Percentiles rank a stretch among this genome's conserved stretches.
These are phyloP conservation scores for Timandra comae DNA, from an alignment of 2,888 invertebrate species.

Conservation along the genomic window DNA sequence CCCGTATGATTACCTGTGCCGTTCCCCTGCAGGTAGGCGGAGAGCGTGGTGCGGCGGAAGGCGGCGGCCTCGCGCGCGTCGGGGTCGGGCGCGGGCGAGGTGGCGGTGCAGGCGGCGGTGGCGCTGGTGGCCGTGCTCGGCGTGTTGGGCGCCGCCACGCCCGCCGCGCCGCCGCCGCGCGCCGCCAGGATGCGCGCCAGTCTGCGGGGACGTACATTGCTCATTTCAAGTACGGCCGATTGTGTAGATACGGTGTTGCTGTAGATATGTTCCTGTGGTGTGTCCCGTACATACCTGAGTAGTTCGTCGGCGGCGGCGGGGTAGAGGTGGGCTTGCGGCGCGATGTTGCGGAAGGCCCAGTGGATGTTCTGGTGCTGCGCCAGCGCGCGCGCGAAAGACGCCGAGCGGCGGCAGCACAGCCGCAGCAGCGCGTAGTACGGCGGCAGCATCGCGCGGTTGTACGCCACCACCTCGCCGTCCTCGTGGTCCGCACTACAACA, in stretches of 20 bases:
- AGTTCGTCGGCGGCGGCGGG: conserved; percentile 93
- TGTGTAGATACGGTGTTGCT: no score
- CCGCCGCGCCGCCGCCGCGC: conserved; percentile 75
- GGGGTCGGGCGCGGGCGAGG: conserved; percentile 43
- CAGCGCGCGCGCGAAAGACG: conserved; percentile 88
- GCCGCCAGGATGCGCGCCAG: conserved; percentile 92
- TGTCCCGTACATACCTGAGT: conserved; percentile 79
- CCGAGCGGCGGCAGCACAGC: conserved; percentile 93
- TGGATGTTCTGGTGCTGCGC: conserved; percentile 96
- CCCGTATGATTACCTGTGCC: not conserved
- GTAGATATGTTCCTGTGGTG: no score
- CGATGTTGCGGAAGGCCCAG: conserved; percentile 98
- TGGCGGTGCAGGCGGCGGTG: conserved; percentile 28
- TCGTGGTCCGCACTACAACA: conserved; percentile 92
- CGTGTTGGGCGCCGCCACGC: conserved; percentile 14
- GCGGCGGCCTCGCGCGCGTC: conserved; percentile 88
- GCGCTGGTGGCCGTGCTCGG: conserved; percentile 16
- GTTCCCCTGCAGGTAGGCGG: conserved; percentile 87
- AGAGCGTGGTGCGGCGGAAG: conserved; percentile 89
- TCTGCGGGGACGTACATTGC: no score
- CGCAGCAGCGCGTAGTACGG: conserved; percentile 93
- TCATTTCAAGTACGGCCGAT: no score
- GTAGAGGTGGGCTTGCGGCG: conserved; percentile 96
- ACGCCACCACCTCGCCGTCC: conserved; percentile 95
- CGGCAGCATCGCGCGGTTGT: conserved; percentile 95